Evolutionary conservation across 1,140 invertebrate genomes (phyloP), one percentile per base, ranked within the genome.

Genomic region (Mactra quadrangularis): DNA sequence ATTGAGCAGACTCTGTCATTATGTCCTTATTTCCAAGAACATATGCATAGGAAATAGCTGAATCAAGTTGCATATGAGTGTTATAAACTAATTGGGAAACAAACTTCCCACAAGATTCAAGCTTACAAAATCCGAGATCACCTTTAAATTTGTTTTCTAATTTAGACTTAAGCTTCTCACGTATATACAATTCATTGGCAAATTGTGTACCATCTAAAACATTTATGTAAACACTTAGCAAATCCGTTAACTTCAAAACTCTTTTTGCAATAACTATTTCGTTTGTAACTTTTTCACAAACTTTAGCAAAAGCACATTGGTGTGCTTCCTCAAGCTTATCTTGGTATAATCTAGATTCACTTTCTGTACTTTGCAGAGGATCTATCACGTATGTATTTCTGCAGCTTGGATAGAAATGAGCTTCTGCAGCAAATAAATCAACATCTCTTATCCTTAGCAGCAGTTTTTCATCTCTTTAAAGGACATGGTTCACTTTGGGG

Each of bases 131-230:
- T n/a, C n/a, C n/a, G n/a, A n/a, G n/a, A n/a, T n/a, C n/a, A n/a
- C n/a, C n/a, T 53, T 11, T n/a, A 53, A 6, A 53, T 4, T 53
- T 6, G 7, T 6, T 9, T 53, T 53, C 52, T n/a, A 53, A n/a
- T n/a, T 53, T 53, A n/a, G n/a, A 3, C n/a, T 53, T 53, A n/a
- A 53, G n/a, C 52, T 53, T n/a, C 52, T 53, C 52, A 53, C 52
- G 17, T 53, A 15, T n/a, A n/a, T n/a, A n/a, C n/a, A n/a, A n/a
- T n/a, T n/a, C n/a, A n/a, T n/a, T n/a, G n/a, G n/a, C n/a, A n/a
- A n/a, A n/a, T n/a, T 53, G 52, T n/a, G 4, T 7, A 11, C 52
- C 17, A n/a, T 53, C 7, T n/a, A 53, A n/a, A 7, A 4, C 3
- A 4, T 53, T 4, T 9, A 7, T 53, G 4, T 53, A 53, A n/a